These are phyloP conservation scores for Zapornia atra DNA, from an alignment of 2,113 vertebrate species.

Conservation along the genomic window DNA sequence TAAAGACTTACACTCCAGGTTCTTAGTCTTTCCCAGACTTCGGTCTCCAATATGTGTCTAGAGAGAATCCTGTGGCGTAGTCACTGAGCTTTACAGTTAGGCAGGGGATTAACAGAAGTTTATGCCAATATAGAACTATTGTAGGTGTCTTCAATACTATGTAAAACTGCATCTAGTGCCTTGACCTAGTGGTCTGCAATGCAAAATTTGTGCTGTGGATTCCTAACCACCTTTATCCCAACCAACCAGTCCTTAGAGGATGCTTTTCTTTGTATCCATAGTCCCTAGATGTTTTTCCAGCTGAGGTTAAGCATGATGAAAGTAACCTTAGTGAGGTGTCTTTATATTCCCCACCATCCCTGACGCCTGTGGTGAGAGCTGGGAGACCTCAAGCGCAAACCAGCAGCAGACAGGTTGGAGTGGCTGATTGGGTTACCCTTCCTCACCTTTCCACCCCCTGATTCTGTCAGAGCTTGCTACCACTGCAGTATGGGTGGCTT, in stretches of 20 bases:
- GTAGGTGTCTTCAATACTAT: neutral
- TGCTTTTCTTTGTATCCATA: neutral
- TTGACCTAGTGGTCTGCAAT: neutral
- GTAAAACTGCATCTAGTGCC: neutral
- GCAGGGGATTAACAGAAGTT: neutral
- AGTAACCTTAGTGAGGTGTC: neutral
- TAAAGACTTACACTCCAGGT: neutral
- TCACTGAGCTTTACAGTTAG: neutral
- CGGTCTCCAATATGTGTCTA: neutral
- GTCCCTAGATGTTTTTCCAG: neutral
- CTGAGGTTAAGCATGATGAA: neutral
- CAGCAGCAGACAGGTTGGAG: rapidly evolving
- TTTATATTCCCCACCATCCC: neutral
- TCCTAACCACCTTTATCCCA: neutral
- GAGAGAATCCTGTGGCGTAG: neutral
- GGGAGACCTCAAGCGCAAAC: neutral
- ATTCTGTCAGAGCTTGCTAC: neutral
- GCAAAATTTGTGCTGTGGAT: neutral
- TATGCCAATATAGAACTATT: neutral
- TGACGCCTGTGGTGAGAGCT: neutral
- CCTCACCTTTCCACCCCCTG: neutral
- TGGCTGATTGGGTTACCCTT: neutral
- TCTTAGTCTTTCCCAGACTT: conserved; percentile 1
- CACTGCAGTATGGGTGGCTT: neutral
- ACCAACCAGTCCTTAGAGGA: neutral